These are phyloP conservation scores for Onthophagus taurus DNA, from an alignment of 1,140 invertebrate species.

Conservation along the genomic window DNA sequence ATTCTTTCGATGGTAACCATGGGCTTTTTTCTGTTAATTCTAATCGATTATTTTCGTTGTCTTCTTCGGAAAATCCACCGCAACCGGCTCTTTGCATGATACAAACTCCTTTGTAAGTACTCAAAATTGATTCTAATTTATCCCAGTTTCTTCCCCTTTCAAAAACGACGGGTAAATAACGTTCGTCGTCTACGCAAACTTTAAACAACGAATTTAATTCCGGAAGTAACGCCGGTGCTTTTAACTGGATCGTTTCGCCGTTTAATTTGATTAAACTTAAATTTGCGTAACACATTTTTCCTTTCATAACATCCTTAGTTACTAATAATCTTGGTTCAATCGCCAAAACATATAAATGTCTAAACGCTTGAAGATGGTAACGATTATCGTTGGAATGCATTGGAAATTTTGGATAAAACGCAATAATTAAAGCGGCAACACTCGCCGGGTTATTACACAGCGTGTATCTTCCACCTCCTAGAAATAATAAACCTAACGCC, in stretches of 20 bases:
- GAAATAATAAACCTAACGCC: conserved; percentile 83
- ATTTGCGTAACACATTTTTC: conserved; percentile 69
- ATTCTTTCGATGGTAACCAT: conserved; percentile 51
- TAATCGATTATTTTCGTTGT: conserved; percentile 78
- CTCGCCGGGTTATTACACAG: conserved; percentile 74
- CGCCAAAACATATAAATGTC: conserved; percentile 91
- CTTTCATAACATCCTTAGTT: conserved; percentile 80
- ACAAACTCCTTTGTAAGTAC: conserved; percentile 59
- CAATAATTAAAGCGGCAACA: conserved; percentile 80
- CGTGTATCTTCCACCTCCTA: conserved; percentile 87
- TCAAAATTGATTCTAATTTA: conserved; percentile 54
- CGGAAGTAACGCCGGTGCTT: conserved; percentile 79
- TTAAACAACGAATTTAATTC: conserved; percentile 66
- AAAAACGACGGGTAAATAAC: conserved; percentile 84
- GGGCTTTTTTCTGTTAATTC: conserved; percentile 66
- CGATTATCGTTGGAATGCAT: conserved; percentile 93
- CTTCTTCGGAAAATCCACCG: conserved; percentile 76
- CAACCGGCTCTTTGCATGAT: conserved; percentile 86
- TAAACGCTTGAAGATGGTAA: conserved; percentile 91
- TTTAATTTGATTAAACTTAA: conserved; percentile 54
- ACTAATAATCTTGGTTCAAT: conserved; percentile 80
- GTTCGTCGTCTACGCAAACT: conserved; percentile 69
- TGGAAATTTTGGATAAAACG: conserved; percentile 95
- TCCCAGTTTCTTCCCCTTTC: conserved; percentile 75
- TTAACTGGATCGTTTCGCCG: conserved; percentile 42